Conservation (phyloP, 92 coral and sea anemone genomes). For the Porites rus region DNA sequence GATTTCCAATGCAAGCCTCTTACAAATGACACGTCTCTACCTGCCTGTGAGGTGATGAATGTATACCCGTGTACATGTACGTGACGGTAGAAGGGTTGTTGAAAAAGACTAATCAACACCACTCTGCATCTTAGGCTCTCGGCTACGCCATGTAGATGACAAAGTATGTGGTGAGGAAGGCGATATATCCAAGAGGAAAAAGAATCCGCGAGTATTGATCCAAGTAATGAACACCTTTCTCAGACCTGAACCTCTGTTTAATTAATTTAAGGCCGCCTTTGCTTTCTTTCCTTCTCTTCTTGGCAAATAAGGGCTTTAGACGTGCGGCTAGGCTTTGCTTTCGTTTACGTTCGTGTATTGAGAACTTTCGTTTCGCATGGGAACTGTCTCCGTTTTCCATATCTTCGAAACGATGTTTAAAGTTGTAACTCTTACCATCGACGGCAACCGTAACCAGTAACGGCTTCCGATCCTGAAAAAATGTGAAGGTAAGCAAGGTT, state of each 20-base stretch:
- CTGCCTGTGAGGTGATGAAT: no score
- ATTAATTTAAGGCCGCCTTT: constrained; percentile 2
- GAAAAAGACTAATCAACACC: background rate
- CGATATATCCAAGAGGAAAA: constrained; percentile 78
- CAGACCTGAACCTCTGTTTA: constrained; percentile 54
- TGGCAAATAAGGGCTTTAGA: constrained; percentile 27
- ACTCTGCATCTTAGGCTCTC: background rate
- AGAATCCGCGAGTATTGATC: constrained; percentile 83
- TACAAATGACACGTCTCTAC: no score
- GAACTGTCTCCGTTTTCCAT: constrained; percentile 77
- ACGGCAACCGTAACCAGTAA: constrained; percentile 73
- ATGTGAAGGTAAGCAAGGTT: no score
- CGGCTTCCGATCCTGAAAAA: constrained; percentile 68
- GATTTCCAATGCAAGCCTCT: no score
- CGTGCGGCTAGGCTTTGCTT: constrained; percentile 30
- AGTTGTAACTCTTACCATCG: constrained; percentile 75
- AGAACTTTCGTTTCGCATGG: constrained; percentile 20
- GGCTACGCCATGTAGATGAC: constrained; percentile 56
- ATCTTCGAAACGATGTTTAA: constrained; percentile 62
- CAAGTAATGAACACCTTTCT: constrained; percentile 74
- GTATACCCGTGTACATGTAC: background rate
- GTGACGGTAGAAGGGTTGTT: background rate
- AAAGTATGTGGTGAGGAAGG: constrained; percentile 83
- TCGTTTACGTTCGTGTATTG: constrained; percentile 39
- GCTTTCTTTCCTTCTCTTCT: constrained; percentile 19